Evolutionary conservation across 2,113 vertebrate genomes (phyloP).

Genomic region (Neolamprologus sp.): DNA sequence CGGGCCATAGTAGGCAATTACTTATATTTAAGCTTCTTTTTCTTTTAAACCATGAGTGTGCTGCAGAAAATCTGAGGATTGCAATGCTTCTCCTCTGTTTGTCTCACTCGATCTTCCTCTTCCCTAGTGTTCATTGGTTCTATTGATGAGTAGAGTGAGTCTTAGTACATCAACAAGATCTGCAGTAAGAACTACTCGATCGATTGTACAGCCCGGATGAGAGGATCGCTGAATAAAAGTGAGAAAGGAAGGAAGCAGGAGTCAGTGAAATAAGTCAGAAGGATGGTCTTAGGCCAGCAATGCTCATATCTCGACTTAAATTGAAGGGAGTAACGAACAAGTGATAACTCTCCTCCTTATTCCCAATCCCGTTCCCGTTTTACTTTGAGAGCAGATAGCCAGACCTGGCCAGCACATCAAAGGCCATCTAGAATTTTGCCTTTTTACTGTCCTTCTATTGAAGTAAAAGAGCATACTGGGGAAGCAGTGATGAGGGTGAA

Average conservation of each 20-base stretch:
- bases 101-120: neutral
- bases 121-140: constrained; percentile 33
- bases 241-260: neutral
- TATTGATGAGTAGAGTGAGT: constrained; percentile 40
- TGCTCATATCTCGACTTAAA: neutral
- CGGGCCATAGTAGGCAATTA: neutral
- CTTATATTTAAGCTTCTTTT: neutral
- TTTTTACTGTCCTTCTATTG: neutral
- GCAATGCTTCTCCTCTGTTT: neutral
- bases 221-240: constrained; percentile 2
- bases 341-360: neutral
- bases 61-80: neutral
- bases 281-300: neutral
- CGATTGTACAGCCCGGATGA: constrained; percentile 19
- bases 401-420: constrained; percentile 3
- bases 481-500: neutral
- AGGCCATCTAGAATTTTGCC: neutral
- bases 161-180: constrained; percentile 40
- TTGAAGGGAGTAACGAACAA: neutral
- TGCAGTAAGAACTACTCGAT: constrained; percentile 49
- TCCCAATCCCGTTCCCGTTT: neutral
- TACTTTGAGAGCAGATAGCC: neutral
- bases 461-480: constrained; percentile 13
- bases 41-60: neutral
- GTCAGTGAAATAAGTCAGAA: neutral